These are phyloP conservation scores for Euura saliciscinereae DNA, from an alignment of 1,140 invertebrate species.

Conservation along the genomic window DNA sequence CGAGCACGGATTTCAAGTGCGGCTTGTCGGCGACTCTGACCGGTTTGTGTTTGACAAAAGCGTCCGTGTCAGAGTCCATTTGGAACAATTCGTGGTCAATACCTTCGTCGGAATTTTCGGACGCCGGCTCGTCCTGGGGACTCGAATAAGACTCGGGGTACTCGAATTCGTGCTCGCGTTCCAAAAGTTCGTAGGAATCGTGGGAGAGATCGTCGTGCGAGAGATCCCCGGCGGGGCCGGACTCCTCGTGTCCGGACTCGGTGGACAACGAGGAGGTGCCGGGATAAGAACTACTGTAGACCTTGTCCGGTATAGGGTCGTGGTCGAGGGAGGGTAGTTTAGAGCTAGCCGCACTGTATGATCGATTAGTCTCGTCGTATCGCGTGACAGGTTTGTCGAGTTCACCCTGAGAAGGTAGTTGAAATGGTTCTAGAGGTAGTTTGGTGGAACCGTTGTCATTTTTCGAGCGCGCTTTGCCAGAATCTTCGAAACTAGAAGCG, in stretches of 20 bases:
- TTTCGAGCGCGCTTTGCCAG: slow-evolving; percentile 63
- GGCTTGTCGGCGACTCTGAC: slow-evolving; percentile 46
- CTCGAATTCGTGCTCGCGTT: slow-evolving; percentile 65
- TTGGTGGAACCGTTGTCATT: slow-evolving; percentile 42
- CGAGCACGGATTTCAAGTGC: slow-evolving; percentile 45
- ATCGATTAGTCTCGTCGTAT: slow-evolving; percentile 74
- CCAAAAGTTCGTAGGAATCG: slow-evolving; percentile 86
- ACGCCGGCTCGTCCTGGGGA: slow-evolving; percentile 44
- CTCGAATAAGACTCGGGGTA: slow-evolving; percentile 56
- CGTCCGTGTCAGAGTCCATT: slow-evolving; percentile 58
- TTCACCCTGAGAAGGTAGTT: slow-evolving; percentile 58
- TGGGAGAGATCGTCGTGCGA: slow-evolving; percentile 88
- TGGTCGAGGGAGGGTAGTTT: slow-evolving; percentile 67
- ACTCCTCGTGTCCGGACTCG: slow-evolving; percentile 67
- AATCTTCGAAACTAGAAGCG: slow-evolving; percentile 73
- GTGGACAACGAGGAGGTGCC: slow-evolving; percentile 73
- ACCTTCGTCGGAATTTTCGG: slow-evolving; percentile 55
- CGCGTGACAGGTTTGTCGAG: slow-evolving; percentile 77
- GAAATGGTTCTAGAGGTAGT: slow-evolving; percentile 37
- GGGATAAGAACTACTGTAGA: slow-evolving; percentile 85
- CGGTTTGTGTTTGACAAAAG: slow-evolving; percentile 54
- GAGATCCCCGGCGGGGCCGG: slow-evolving; percentile 62
- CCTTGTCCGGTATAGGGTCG: slow-evolving; percentile 67
- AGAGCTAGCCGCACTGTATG: slow-evolving; percentile 63
- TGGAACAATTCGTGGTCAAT: slow-evolving; percentile 59